Evolutionary conservation across 2,888 invertebrate genomes (phyloP).

Genomic region (Rhingia rostrata): DNA sequence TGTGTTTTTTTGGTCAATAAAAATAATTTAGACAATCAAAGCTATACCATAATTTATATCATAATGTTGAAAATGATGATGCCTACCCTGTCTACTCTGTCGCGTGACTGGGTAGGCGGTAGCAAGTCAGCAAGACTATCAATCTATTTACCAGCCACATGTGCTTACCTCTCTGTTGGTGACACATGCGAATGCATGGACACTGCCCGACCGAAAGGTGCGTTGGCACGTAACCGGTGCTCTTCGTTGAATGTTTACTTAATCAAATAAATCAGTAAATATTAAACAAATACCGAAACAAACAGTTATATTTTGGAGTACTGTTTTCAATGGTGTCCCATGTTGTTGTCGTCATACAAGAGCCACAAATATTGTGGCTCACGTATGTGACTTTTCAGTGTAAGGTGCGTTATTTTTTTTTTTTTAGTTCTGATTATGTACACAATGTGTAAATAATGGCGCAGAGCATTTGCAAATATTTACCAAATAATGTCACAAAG

Average conservation of each 20-base stretch:
- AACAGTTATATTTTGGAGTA: constrained; percentile 24
- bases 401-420: no score
- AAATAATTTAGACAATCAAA: no score
- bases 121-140: no score
- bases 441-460: constrained; percentile 44
- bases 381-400: neutral
- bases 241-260: constrained; percentile 15
- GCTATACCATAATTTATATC: no score
- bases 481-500: constrained; percentile 19
- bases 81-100: no score
- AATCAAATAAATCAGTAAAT: constrained; percentile 29
- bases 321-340: neutral
- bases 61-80: no score
- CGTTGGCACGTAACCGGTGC: neutral
- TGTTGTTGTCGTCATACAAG: neutral
- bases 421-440: constrained; percentile 32
- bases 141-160: no score
- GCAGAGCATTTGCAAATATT: constrained; percentile 27
- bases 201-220: neutral
- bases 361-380: neutral
- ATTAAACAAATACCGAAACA: constrained; percentile 17
- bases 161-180: no score
- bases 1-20: no score
- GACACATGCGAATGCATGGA: neutral
- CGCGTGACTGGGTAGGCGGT: no score